Evolutionary conservation across 2,888 invertebrate species (phyloP), one percentile per base, ranked within the genome.

Genomic region (Rotaria magnacalcarata): DNA sequence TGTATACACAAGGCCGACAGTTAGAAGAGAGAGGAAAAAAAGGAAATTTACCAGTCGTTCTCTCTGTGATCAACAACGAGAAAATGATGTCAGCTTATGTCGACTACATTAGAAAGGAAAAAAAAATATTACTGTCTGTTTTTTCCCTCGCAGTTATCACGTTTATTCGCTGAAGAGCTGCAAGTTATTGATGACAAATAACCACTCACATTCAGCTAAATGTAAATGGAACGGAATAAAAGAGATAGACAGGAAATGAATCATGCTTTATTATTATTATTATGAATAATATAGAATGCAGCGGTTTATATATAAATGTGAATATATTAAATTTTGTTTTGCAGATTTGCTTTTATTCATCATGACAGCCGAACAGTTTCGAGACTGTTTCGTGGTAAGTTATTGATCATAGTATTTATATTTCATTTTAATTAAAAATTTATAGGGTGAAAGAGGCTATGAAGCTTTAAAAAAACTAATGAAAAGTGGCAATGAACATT

Each of bases 401-500:
- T 75, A 43, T 21, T 43, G 60, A 27, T 60, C 4, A 14, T 52
- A 52, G 52, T 14, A 16, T 52, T 1, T 50, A 16, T 16, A 1
- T 16, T 16, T 52, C 10, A 52, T 16, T 52, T 47, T 14, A 11
- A 52, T 52, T 52, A 52, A 21, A 11, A 16, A 16, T 19, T 8
- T 21, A 19, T 80, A 86, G 86, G 86, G 86, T 43, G 43, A 43
- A 27, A 85, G 47, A 74, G 86, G 86, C 27, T 86, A 85, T 50
- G 86, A 86, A n/a, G 43, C 41, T 41, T 85, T 86, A 10, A 86
- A 86, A 74, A 85, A 85, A n/a, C 80, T 85, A 34, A 86, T 86
- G 85, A 41, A 56, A 47, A 47, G 16, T n/a, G 86, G 86, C 11
- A 85, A 74, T 60, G 86, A 86, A 11, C 54, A 85, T 27, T 86